Evolutionary conservation across 1,140 invertebrate species (phyloP).

Genomic region (Spodoptera litura): DNA sequence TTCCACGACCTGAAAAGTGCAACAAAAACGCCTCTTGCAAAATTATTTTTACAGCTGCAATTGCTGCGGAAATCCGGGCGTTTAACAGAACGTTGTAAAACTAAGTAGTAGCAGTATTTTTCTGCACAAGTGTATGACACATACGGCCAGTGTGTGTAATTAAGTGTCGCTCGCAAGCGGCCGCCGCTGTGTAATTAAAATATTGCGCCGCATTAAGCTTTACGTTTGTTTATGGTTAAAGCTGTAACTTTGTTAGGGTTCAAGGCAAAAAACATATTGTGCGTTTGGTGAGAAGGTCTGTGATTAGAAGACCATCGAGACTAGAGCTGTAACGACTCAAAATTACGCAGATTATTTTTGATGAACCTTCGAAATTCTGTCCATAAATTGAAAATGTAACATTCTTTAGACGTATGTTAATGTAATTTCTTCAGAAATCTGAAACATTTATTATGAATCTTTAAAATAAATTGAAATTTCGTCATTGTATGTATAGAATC

Average conservation of each 20-base stretch:
- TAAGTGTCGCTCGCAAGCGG: conserved; percentile 51
- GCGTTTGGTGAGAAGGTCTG: not conserved
- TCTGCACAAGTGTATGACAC: conserved; percentile 23
- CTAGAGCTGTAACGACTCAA: too few relatives aligned
- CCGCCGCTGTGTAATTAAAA: conserved; percentile 53
- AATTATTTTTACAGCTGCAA: conserved; percentile 8
- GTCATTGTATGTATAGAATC: not conserved
- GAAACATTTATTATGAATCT: too few relatives aligned
- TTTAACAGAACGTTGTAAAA: not conserved
- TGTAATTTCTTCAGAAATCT: too few relatives aligned
- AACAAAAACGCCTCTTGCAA: conserved; percentile 1
- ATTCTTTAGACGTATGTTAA: too few relatives aligned
- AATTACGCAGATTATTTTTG: too few relatives aligned
- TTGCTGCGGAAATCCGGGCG: not conserved
- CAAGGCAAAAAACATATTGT: not conserved
- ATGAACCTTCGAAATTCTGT: not conserved
- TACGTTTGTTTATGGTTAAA: conserved; percentile 44
- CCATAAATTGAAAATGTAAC: not conserved
- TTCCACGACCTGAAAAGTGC: not conserved
- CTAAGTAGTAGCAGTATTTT: not conserved
- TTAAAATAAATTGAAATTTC: too few relatives aligned
- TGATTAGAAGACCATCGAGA: too few relatives aligned
- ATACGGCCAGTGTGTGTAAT: conserved; percentile 42
- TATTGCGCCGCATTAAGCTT: conserved; percentile 53
- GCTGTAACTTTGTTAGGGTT: not conserved